Evolutionary conservation across 2,888 invertebrate species (phyloP).

Genomic region (Lasioglossum oenotherae): DNA sequence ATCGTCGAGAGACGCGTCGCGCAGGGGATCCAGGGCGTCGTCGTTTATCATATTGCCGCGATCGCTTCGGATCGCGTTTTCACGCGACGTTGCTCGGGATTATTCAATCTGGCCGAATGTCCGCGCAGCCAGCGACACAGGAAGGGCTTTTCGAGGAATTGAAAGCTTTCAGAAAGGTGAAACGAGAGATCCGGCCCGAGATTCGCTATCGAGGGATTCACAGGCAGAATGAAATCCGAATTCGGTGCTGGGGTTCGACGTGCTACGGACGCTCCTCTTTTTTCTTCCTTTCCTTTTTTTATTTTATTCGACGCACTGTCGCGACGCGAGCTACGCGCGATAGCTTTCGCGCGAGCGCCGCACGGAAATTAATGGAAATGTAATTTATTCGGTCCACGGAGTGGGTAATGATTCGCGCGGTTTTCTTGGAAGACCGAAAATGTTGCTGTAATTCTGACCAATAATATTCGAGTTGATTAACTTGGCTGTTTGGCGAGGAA

Average conservation of each 20-base stretch:
- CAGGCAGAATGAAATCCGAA: constrained; percentile 51
- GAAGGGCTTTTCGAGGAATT: constrained; percentile 52
- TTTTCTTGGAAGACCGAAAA: not conserved
- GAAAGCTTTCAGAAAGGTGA: constrained; percentile 60
- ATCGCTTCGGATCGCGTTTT: constrained; percentile 61
- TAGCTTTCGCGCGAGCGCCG: not conserved
- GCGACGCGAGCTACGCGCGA: not conserved
- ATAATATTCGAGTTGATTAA: not conserved
- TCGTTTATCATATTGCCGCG: constrained; percentile 67
- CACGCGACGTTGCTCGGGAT: constrained; percentile 51
- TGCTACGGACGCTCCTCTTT: constrained; percentile 5
- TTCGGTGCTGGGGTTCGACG: constrained; percentile 7
- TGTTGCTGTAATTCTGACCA: not conserved
- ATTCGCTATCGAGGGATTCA: constrained; percentile 49
- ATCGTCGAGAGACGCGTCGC: not conserved
- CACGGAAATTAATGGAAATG: not conserved
- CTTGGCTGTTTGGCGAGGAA: not conserved
- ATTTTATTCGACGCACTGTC: constrained; percentile 1
- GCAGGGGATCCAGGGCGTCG: constrained; percentile 3
- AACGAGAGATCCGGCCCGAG: constrained; percentile 48
- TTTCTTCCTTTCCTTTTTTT: not conserved
- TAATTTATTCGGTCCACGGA: not conserved
- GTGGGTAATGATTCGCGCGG: not conserved
- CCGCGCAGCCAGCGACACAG: constrained; percentile 44
- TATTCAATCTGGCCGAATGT: constrained; percentile 65